These are phyloP conservation scores for Junonia oenone DNA, from an alignment of 2,888 invertebrate species.

Conservation along the genomic window DNA sequence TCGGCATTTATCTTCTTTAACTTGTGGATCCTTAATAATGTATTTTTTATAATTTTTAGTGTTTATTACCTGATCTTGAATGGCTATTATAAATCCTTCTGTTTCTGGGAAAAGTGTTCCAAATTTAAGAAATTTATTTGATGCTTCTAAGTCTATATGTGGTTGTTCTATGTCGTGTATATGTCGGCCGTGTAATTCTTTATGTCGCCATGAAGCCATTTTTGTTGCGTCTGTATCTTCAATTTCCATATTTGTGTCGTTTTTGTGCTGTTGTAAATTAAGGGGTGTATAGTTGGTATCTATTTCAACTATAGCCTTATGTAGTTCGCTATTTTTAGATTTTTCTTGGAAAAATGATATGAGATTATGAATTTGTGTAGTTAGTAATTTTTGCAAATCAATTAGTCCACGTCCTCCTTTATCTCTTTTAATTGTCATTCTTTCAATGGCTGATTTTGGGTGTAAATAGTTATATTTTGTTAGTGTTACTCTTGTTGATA, in stretches of 20 bases:
- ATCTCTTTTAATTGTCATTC: background rate
- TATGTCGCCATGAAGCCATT: background rate
- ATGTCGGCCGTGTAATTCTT: background rate
- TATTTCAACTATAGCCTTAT: background rate
- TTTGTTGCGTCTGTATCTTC: background rate
- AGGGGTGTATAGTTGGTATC: background rate
- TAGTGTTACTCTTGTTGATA: conserved; percentile 1
- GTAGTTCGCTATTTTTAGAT: background rate
- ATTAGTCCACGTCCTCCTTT: background rate
- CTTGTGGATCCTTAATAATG: conserved; percentile 16
- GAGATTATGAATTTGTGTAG: background rate
- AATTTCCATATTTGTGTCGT: background rate
- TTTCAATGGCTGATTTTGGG: conserved; percentile 1
- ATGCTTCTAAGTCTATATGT: background rate
- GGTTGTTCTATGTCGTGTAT: background rate
- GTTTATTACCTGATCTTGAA: conserved; percentile 40
- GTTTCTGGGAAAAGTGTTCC: conserved; percentile 28
- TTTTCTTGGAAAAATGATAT: background rate
- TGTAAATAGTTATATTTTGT: conserved; percentile 1
- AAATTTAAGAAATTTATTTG: background rate
- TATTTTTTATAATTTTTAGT: conserved; percentile 23
- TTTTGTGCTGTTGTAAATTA: background rate
- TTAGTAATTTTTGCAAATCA: background rate
- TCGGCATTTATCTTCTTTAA: conserved; percentile 19
- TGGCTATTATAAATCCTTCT: conserved; percentile 34